phyloP scores from a whole-genome alignment of 2,797 vertebrate genomes.

The Telmatherina bonti region DNA sequence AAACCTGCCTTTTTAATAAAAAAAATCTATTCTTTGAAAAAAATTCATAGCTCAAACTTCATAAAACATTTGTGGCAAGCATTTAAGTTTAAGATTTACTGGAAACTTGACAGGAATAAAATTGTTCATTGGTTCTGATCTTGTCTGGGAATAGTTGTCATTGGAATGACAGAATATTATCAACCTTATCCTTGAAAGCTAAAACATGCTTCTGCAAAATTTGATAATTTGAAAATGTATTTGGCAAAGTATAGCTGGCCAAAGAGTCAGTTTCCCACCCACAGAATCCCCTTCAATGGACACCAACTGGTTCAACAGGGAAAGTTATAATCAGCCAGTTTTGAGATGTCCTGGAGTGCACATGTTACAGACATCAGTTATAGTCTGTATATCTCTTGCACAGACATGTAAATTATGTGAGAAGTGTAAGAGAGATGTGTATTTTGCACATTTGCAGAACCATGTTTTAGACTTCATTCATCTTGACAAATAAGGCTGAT shows the following conservation, averaged over 20 bases:
- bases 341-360: neutral
- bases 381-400: neutral
- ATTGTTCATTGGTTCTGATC: neutral
- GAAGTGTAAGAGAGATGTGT: too few relatives aligned
- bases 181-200: neutral
- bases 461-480: constrained; percentile 37
- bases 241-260: neutral
- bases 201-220: constrained; percentile 43
- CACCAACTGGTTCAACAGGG: neutral
- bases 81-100: neutral
- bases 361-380: neutral
- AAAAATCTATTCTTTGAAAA: too few relatives aligned
- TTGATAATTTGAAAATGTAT: neutral
- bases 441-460: constrained; percentile 37
- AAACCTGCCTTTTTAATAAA: too few relatives aligned
- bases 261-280: neutral
- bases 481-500: neutral
- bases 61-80: neutral
- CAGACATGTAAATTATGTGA: neutral
- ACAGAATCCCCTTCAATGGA: constrained; percentile 13
- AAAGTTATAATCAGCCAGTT: neutral
- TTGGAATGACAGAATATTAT: constrained; percentile 8
- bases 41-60: too few relatives aligned
- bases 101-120: neutral
- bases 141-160: constrained; percentile 10